Conservation (phyloP, 2,888 invertebrate species). For the Junonia oenone region DNA sequence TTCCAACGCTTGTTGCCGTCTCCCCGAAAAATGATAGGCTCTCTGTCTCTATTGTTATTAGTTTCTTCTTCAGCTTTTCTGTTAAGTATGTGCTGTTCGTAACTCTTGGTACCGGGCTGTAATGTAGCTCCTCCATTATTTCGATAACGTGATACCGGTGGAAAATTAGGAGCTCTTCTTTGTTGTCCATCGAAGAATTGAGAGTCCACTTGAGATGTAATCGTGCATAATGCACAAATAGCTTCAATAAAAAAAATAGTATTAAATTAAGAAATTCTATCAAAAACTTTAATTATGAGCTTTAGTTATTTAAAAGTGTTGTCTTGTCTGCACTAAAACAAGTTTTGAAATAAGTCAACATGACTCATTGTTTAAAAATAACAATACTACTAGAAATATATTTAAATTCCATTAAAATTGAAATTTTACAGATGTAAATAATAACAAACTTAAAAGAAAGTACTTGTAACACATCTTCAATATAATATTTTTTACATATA, state of each 20-base stretch:
- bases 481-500: too few species aligned
- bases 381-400: too few species aligned
- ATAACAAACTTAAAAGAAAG: too few species aligned
- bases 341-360: neutral
- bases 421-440: too few species aligned
- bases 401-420: too few species aligned
- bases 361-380: neutral
- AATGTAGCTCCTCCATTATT: too few species aligned
- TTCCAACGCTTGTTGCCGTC: too few species aligned
- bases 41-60: neutral
- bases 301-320: neutral
- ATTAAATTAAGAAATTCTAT: neutral
- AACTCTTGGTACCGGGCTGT: too few species aligned
- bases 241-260: conserved; percentile 5
- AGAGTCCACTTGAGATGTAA: neutral
- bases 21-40: too few species aligned
- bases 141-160: neutral
- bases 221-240: conserved; percentile 6
- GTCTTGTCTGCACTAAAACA: neutral
- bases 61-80: too few species aligned
- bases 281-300: neutral
- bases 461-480: too few species aligned
- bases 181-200: conserved; percentile 5
- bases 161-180: neutral
- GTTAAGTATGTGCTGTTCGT: too few species aligned